phyloP scores from a whole-genome alignment of 23 tunicate species.

The Aplidium turbinatum region DNA sequence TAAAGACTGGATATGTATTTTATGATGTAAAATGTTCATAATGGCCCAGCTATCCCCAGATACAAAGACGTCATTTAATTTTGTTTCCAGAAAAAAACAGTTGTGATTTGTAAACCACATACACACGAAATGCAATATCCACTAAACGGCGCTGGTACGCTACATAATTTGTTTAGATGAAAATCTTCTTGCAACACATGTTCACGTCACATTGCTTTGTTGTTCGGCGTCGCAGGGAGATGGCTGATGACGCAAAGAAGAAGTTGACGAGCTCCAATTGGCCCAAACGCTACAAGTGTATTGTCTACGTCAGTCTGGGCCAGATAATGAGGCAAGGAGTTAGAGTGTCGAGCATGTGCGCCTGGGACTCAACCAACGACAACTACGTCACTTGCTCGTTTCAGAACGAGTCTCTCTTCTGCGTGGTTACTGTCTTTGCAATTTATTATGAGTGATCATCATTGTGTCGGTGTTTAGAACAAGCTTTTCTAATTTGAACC shows the following conservation, averaged over 20 bases:
- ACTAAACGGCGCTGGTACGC: too few species aligned
- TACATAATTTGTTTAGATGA: background rate
- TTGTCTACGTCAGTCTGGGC: constrained; percentile 69
- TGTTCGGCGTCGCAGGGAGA: background rate
- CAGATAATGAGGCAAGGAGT: constrained; percentile 71
- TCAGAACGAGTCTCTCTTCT: constrained; percentile 67
- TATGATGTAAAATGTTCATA: too few species aligned
- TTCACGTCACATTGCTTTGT: background rate
- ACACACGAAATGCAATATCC: too few species aligned
- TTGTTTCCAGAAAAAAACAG: too few species aligned
- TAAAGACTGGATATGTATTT: too few species aligned
- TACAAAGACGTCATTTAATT: too few species aligned
- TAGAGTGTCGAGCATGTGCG: constrained; percentile 69
- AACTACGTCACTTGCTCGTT: constrained; percentile 54
- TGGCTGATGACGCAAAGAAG: constrained; percentile 43
- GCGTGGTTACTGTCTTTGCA: constrained; percentile 72
- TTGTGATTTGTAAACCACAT: too few species aligned
- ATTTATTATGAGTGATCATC: constrained; percentile 81
- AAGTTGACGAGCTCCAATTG: constrained; percentile 5
- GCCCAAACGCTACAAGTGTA: constrained; percentile 80
- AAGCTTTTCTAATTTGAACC: too few species aligned
- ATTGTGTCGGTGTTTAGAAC: too few species aligned
- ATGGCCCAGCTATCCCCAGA: too few species aligned
- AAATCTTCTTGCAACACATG: too few species aligned
- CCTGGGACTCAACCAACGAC: constrained; percentile 78